phyloP scores from a whole-genome alignment of 1,140 invertebrate genomes.

The Bombus superbus region DNA sequence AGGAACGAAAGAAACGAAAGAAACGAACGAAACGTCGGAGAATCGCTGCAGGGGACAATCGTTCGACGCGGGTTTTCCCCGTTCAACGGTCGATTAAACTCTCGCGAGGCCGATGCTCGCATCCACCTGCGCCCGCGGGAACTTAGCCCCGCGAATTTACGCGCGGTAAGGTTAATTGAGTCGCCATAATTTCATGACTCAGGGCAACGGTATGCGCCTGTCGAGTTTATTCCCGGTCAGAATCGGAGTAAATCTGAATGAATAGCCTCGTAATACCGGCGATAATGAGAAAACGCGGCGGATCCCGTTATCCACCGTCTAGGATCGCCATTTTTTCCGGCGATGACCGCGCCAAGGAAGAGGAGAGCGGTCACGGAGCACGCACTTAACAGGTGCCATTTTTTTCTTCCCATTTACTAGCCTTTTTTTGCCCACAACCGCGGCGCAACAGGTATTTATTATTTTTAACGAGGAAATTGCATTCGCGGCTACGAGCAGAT shows the following conservation, averaged over 20 bases:
- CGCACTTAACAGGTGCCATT: constrained; percentile 16
- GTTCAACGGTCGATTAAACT: neutral
- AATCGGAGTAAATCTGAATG: constrained; percentile 56
- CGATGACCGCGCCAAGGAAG: neutral
- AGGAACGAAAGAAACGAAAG: neutral
- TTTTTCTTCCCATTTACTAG: neutral
- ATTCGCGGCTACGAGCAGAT: neutral
- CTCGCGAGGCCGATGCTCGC: too few relatives aligned
- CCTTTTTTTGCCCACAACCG: neutral
- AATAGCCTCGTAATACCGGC: constrained; percentile 43
- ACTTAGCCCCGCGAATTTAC: constrained; percentile 7
- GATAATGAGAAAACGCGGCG: constrained; percentile 44
- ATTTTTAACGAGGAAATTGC: constrained; percentile 40
- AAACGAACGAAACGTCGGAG: neutral
- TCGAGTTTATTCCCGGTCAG: constrained; percentile 34
- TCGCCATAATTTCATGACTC: constrained; percentile 42
- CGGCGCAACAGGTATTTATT: constrained; percentile 35
- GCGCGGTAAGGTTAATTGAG: constrained; percentile 34
- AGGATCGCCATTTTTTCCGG: constrained; percentile 33
- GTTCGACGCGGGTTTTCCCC: neutral
- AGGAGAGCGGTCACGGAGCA: constrained; percentile 12
- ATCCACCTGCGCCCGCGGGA: neutral
- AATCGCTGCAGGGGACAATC: neutral
- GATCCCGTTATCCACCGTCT: constrained; percentile 38
- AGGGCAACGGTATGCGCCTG: constrained; percentile 1